Conservation (phyloP, 2,888 invertebrate genomes). For the Dryadula phaetusa region DNA sequence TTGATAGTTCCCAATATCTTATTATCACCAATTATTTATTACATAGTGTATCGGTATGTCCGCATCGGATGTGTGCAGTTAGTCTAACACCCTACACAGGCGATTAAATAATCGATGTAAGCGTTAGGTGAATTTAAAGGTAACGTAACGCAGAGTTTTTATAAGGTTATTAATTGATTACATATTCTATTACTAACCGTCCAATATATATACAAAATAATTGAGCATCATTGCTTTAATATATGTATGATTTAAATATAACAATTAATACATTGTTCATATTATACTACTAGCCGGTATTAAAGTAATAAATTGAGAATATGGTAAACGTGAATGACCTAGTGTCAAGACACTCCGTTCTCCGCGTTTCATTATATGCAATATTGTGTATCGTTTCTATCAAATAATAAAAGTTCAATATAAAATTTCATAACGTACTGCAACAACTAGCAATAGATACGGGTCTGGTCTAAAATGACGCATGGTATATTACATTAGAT, state of each 20-base stretch:
- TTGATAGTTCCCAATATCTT: too few relatives aligned
- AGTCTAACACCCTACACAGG: slow-evolving; percentile 11
- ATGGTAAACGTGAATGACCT: too few relatives aligned
- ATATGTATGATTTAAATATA: too few relatives aligned
- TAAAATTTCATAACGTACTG: neutral
- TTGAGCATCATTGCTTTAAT: too few relatives aligned
- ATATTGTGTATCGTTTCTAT: neutral
- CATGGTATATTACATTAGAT: slow-evolving; percentile 13
- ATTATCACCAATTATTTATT: neutral
- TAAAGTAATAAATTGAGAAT: too few relatives aligned
- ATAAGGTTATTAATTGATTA: neutral
- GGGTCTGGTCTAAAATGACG: slow-evolving; percentile 23
- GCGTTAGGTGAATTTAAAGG: neutral
- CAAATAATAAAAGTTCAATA: neutral
- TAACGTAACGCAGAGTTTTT: neutral
- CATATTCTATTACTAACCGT: too few relatives aligned
- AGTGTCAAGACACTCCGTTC: too few relatives aligned
- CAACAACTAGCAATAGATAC: slow-evolving; percentile 4
- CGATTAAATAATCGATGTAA: slow-evolving; percentile 29
- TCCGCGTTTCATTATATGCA: too few relatives aligned
- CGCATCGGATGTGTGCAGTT: slow-evolving; percentile 23
- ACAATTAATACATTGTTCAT: too few relatives aligned
- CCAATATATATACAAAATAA: too few relatives aligned
- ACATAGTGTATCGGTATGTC: neutral
- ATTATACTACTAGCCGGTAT: too few relatives aligned